phyloP scores from a whole-genome alignment of 2,888 invertebrate genomes.

The Sphinx pinastri region DNA sequence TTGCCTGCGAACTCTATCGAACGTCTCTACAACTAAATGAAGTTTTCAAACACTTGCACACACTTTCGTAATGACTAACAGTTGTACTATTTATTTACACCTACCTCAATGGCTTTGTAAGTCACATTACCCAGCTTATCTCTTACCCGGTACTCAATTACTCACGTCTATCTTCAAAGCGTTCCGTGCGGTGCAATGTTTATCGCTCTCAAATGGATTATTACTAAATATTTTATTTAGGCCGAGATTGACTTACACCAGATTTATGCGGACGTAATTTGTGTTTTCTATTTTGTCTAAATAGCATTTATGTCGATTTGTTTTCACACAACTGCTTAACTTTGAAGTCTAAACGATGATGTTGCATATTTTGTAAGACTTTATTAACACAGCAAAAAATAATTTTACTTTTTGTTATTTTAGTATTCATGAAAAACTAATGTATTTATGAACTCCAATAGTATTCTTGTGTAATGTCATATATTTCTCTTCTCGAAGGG shows the following conservation, averaged over 20 bases:
- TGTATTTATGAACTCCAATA: no score
- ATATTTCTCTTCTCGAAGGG: no score
- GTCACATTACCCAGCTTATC: background rate
- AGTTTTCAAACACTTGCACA: background rate
- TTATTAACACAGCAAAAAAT: no score
- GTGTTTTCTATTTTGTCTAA: no score
- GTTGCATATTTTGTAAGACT: no score
- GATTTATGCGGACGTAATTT: background rate
- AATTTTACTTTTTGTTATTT: no score
- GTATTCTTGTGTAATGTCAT: no score
- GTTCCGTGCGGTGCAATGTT: background rate
- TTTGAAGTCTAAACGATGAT: no score
- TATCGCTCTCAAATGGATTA: slow-evolving; percentile 17
- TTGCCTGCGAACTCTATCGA: no score
- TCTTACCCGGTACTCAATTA: background rate
- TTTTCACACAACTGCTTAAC: no score
- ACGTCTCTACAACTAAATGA: background rate
- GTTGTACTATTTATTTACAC: slow-evolving; percentile 3
- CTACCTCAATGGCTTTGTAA: background rate
- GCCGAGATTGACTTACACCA: slow-evolving; percentile 4
- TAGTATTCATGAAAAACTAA: no score
- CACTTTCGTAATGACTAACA: background rate
- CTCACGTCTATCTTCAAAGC: background rate
- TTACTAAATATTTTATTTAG: slow-evolving; percentile 3
- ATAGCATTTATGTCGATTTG: no score